These are phyloP conservation scores for Microplitis demolitor DNA, from an alignment of 1,140 invertebrate genomes.

Conservation along the genomic window DNA sequence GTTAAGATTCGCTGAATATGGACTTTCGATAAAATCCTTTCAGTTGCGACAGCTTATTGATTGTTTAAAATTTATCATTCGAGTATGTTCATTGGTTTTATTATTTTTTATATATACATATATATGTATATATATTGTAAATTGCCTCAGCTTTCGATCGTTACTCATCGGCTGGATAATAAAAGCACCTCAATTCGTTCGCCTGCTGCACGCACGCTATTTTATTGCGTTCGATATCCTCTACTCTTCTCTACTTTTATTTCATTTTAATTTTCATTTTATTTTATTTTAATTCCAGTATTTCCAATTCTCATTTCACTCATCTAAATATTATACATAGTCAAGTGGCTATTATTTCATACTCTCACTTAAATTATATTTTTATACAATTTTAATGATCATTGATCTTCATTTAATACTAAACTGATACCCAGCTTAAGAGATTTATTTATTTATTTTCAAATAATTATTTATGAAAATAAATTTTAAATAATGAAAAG, in stretches of 20 bases:
- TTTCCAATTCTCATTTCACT: background rate
- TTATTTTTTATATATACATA: background rate
- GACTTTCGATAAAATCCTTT: slow-evolving; percentile 21
- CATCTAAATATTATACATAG: too few relatives aligned
- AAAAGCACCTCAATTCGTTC: background rate
- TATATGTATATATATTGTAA: background rate
- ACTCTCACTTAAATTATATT: too few relatives aligned
- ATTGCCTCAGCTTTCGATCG: background rate
- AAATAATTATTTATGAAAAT: too few relatives aligned
- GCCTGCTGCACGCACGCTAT: background rate
- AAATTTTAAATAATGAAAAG: too few relatives aligned
- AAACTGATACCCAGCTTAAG: too few relatives aligned
- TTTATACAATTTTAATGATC: too few relatives aligned
- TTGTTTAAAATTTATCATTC: slow-evolving; percentile 26
- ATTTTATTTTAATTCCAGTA: background rate
- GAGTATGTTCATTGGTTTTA: slow-evolving; percentile 4
- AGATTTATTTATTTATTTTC: too few relatives aligned
- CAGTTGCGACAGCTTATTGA: slow-evolving; percentile 19
- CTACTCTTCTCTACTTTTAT: background rate
- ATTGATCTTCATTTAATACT: too few relatives aligned
- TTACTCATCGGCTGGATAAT: slow-evolving; percentile 16
- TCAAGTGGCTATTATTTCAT: too few relatives aligned
- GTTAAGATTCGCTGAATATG: background rate
- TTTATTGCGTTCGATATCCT: background rate
- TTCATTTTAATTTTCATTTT: background rate